A percentile compares a stretch with the other conserved stretches of the same genome.
Evolutionary conservation across 2,113 vertebrate genomes (phyloP).

Genomic region (Rhizomys pruinosus): DNA sequence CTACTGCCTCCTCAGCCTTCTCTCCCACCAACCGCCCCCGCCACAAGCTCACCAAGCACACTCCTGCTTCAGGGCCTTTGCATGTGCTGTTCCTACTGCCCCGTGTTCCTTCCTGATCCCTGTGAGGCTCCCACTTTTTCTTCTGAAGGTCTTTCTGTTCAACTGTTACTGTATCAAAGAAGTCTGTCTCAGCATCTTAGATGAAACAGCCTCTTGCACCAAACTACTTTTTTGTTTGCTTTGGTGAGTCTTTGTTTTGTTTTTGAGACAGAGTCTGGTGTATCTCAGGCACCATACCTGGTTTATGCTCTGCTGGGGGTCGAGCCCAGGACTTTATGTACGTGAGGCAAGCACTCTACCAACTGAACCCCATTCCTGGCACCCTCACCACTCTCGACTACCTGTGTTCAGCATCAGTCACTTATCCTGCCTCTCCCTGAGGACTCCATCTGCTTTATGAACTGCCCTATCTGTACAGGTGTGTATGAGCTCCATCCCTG

Average conservation of each 20-base stretch:
- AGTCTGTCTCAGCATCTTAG: background rate
- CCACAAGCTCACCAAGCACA: background rate
- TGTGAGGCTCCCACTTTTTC: background rate
- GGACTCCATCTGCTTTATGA: background rate
- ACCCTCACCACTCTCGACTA: too few relatives aligned
- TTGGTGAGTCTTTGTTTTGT: background rate
- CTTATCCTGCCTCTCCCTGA: background rate
- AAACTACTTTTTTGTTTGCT: too few relatives aligned
- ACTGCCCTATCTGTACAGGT: background rate
- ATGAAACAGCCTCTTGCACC: background rate
- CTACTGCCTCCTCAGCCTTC: rapidly evolving
- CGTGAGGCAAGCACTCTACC: background rate
- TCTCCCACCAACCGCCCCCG: background rate
- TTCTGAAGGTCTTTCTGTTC: background rate
- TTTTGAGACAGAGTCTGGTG: background rate
- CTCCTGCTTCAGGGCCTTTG: conserved; percentile 51
- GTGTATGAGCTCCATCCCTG: background rate
- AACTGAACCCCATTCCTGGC: background rate
- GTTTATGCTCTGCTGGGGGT: background rate
- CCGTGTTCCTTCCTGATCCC: background rate
- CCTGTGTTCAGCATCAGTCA: background rate
- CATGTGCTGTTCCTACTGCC: background rate
- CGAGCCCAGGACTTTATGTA: background rate
- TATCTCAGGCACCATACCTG: background rate
- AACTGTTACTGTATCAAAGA: background rate